Conservation (phyloP, 2,888 invertebrate genomes). For the Fissipunctia ypsillon region DNA sequence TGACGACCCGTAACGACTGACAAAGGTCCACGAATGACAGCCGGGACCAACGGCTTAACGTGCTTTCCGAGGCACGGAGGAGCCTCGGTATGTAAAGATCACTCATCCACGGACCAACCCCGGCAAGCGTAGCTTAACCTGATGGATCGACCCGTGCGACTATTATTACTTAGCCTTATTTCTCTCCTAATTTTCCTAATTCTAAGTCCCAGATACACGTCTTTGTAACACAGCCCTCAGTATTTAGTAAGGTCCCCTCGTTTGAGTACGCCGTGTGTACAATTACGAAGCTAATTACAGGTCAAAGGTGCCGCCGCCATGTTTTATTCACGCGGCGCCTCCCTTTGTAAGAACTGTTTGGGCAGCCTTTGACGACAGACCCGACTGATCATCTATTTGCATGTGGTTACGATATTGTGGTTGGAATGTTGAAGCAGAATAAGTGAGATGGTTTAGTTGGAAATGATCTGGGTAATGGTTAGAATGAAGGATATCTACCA, state of each 20-base stretch:
- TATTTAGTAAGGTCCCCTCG: conserved; percentile 17
- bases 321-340: conserved; percentile 53
- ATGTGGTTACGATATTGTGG: conserved; percentile 42
- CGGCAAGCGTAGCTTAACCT: no score
- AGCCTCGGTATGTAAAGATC: no score
- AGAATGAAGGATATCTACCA: not conserved
- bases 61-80: no score
- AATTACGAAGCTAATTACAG: conserved; percentile 66
- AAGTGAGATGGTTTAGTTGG: not conserved
- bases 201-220: not conserved
- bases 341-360: conserved; percentile 48
- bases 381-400: conserved; percentile 52
- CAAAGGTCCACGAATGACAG: no score
- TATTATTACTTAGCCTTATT: no score
- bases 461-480: not conserved
- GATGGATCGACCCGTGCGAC: no score
- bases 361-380: conserved; percentile 40
- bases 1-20: no score
- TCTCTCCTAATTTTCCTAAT: not conserved
- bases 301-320: conserved; percentile 57
- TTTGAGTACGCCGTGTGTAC: conserved; percentile 39
- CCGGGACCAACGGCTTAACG: no score
- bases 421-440: not conserved
- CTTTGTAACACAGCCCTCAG: not conserved
- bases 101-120: no score